These are phyloP conservation scores for Proterorhinus semilunaris DNA, from an alignment of 2,113 vertebrate species.

Conservation along the genomic window DNA sequence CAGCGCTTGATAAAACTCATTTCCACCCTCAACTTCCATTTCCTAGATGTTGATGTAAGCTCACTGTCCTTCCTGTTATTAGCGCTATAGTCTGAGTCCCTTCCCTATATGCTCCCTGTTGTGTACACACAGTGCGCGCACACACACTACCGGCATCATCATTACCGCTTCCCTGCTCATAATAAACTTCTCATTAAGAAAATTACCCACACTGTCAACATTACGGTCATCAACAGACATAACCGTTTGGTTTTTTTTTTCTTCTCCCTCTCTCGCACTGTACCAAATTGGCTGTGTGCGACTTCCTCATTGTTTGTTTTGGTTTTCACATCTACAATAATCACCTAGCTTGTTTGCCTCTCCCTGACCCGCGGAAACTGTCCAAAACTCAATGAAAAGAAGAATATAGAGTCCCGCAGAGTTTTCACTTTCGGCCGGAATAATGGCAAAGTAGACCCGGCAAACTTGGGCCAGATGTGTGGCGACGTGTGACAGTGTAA, in stretches of 20 bases:
- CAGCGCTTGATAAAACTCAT: background rate
- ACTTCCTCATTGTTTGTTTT: background rate
- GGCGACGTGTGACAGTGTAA: too few species aligned
- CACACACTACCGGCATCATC: slow-evolving; percentile 11
- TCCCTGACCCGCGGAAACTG: slow-evolving; percentile 2
- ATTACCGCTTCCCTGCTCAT: slow-evolving; percentile 16
- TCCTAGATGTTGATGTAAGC: slow-evolving; percentile 11
- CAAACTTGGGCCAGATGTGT: background rate
- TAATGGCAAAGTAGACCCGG: background rate
- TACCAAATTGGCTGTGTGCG: background rate
- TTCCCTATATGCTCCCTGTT: slow-evolving; percentile 11
- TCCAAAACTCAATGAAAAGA: slow-evolving; percentile 17
- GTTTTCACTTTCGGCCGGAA: slow-evolving; percentile 21
- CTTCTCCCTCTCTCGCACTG: slow-evolving; percentile 3
- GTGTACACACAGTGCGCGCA: slow-evolving; percentile 22
- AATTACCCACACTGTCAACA: slow-evolving; percentile 34
- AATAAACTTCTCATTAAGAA: slow-evolving; percentile 30
- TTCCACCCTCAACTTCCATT: too few species aligned
- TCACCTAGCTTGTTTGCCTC: slow-evolving; percentile 7
- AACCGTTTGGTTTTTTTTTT: slow-evolving; percentile 32
- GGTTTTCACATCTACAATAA: background rate
- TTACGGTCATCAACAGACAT: slow-evolving; percentile 17
- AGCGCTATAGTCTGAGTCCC: background rate
- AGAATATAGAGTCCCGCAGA: slow-evolving; percentile 14
- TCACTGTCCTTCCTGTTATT: slow-evolving; percentile 17